A percentile compares a stretch with the other conserved stretches of the same genome.
Evolutionary conservation across 2,113 vertebrate species (phyloP).

Genomic region (Stigmatopora argus): DNA sequence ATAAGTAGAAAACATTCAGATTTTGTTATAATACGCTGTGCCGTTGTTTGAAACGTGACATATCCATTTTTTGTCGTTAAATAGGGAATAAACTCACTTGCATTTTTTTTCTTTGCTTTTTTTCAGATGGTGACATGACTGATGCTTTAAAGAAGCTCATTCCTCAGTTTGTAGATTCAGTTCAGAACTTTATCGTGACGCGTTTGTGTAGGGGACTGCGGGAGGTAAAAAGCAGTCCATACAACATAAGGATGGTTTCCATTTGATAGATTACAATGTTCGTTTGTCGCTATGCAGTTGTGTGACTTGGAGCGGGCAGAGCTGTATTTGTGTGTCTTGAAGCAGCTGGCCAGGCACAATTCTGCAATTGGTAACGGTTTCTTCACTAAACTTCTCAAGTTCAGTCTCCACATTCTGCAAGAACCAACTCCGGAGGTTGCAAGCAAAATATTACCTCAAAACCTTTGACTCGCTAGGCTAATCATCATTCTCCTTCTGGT

Average conservation of each 20-base stretch:
- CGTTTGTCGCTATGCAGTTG: constrained; percentile 42
- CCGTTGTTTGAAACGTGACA: not conserved
- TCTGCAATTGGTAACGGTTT: constrained; percentile 57
- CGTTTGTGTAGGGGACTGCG: constrained; percentile 77
- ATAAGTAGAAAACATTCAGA: not conserved
- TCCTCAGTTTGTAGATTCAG: constrained; percentile 61
- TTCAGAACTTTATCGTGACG: constrained; percentile 79
- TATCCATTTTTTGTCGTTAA: not conserved
- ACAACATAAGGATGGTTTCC: not conserved
- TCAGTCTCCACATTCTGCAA: constrained; percentile 68
- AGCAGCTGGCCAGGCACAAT: constrained; percentile 66
- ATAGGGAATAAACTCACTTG: not conserved
- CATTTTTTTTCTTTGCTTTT: constrained; percentile 12
- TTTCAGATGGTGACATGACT: constrained; percentile 66
- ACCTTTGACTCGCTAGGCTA: not conserved
- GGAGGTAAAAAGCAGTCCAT: constrained; percentile 65
- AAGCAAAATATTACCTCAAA: not conserved
- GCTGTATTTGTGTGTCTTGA: constrained; percentile 79
- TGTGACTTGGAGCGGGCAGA: constrained; percentile 72
- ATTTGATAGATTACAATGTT: not conserved
- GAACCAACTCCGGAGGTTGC: constrained; percentile 72
- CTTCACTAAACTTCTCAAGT: constrained; percentile 69
- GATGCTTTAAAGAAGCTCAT: constrained; percentile 61
- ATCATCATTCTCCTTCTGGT: constrained; percentile 6
- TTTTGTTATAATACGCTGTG: not conserved